Evolutionary conservation across 2,797 vertebrate species (phyloP).

Genomic region (Leucoraja ocellata): DNA sequence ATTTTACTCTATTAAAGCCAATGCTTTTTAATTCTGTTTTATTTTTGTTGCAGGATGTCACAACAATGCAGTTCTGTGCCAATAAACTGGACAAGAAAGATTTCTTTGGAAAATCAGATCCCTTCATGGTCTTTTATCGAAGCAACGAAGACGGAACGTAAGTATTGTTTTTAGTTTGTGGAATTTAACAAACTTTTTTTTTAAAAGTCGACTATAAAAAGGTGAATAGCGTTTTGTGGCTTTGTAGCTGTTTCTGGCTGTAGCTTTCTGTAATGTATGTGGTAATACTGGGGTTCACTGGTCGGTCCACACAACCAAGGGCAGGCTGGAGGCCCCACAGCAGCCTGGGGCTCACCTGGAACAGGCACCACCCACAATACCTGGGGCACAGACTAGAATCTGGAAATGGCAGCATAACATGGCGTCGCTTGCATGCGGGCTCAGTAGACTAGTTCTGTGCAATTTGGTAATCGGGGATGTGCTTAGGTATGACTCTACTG

Average conservation of each 20-base stretch:
- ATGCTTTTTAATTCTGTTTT: not conserved
- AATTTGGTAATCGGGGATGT: no score
- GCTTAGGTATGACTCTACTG: no score
- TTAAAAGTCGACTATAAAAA: not conserved
- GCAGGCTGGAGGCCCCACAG: no score
- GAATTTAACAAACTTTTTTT: not conserved
- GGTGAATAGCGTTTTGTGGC: not conserved
- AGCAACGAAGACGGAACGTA: conserved; percentile 94
- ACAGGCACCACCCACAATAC: no score
- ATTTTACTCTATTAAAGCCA: not conserved
- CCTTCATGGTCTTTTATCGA: conserved; percentile 90
- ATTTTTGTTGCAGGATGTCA: conserved; percentile 67
- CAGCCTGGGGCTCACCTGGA: no score
- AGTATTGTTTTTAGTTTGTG: conserved; percentile 48
- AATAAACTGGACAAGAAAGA: conserved; percentile 96
- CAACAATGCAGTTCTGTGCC: conserved; percentile 92
- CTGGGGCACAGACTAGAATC: no score
- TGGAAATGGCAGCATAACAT: no score
- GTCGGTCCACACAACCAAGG: no score
- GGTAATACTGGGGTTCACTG: no score
- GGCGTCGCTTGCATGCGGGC: no score
- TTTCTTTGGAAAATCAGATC: conserved; percentile 91
- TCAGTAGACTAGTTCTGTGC: no score
- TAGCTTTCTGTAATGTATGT: not conserved
- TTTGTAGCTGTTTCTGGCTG: not conserved